These are phyloP conservation scores for Dasysyrphus tricinctus DNA, from an alignment of 2,888 invertebrate genomes.

Conservation along the genomic window DNA sequence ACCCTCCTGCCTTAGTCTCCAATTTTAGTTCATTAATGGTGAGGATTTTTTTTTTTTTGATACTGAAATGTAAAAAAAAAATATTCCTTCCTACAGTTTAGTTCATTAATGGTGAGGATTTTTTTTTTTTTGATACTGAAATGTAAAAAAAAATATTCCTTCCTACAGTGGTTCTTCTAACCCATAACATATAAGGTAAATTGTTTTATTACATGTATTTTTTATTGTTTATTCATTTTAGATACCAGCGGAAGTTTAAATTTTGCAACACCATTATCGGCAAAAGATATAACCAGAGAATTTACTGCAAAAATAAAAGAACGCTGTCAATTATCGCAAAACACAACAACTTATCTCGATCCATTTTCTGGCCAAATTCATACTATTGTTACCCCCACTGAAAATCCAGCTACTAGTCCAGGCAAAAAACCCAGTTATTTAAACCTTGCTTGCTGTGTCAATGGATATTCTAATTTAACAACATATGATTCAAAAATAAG, in stretches of 20 bases:
- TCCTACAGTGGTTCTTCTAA: neutral
- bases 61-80: no score
- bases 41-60: no score
- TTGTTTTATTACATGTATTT: neutral
- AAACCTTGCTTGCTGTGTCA: constrained; percentile 94
- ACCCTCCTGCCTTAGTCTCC: no score
- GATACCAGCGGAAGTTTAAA: constrained; percentile 87
- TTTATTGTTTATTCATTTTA: constrained; percentile 58
- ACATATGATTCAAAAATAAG: constrained; percentile 93
- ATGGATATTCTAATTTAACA: constrained; percentile 94
- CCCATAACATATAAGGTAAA: neutral
- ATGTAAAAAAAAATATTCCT: no score
- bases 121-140: no score
- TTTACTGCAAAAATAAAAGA: constrained; percentile 87
- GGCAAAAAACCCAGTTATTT: constrained; percentile 93
- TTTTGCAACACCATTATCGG: constrained; percentile 86
- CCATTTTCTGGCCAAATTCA: constrained; percentile 80
- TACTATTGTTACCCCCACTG: constrained; percentile 80
- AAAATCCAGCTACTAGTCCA: constrained; percentile 76
- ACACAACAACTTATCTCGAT: constrained; percentile 78
- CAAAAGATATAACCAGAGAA: constrained; percentile 85
- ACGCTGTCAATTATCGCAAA: constrained; percentile 82
- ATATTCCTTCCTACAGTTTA: no score
- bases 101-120: no score
- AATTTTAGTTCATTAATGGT: no score